Evolutionary conservation across 1,140 invertebrate genomes (phyloP), one percentile per base, ranked within the genome.

Genomic region (Pinna nobilis): DNA sequence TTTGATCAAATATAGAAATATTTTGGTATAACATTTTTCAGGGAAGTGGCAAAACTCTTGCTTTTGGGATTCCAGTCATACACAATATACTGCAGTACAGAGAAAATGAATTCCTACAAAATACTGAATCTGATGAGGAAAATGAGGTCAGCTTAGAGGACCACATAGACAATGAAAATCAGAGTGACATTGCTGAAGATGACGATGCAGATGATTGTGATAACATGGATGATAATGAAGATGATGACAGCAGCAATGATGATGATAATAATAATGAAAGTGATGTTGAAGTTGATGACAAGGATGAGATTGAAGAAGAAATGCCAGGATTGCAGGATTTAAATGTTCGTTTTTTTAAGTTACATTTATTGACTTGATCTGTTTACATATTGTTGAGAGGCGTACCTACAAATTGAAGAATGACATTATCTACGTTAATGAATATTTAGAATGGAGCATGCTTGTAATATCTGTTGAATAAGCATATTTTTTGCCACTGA

Each of bases 11-110:
- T 35, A 7, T 32, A 0, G 18, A 59, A 35, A 7, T 59, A n/a
- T 32, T 33, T 59, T 35, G 6, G 39, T n/a, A 3, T 41, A 5
- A n/a, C 18, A 28, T 39, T 63, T 78, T 86, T 37, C 60, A 91
- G 89, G 98, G 98, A 9, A 98, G 96, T 91, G 98, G 98, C 0
- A 99, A 99, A 91, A 99, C 97, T 0, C 89, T 99, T 44, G 97
- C 97, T 0, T 99, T 99, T 92, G 96, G 95, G 3, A 95, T 99
- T 73, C 98, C 98, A 32, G 94, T 99, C 55, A 71, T 76, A 51
- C 59, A 78, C 30, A 68, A 74, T 35, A 67, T 70, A 28, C 51
- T 61, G n/a, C 44, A 47, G 51, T 33, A 50, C 15, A 70, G 61
- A 57, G 30, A 77, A 33, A 47, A 57, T 18, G 37, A 77, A 57